Evolutionary conservation across 2,113 vertebrate species (phyloP), one percentile per base, ranked within the genome.

Genomic region (Leptodactylus fuscus): DNA sequence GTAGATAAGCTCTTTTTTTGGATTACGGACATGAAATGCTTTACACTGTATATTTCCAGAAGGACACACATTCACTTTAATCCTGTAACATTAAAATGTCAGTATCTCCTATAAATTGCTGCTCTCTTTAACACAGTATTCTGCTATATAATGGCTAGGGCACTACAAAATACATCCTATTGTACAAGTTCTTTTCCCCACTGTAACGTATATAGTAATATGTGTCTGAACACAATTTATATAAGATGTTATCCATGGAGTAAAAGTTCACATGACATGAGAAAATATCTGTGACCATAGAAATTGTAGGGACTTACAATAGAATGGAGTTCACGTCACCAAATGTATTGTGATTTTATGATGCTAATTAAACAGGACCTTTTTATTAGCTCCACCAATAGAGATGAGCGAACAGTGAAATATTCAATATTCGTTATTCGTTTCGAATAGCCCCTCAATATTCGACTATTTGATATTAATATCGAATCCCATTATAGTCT

Each of bases 1-100:
- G n/a, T 24, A 7, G 62, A 80, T 85, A 55, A 80, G 62, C 74
- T 85, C 51, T 48, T 80, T 41, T 85, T 70, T 58, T 0, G 34
- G 53, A 73, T 85, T 79, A 85, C 70, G 70, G 46, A 22, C 36
- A 79, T 79, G 32, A 85, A 85, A 58, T 44, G 34, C 34, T 38
- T 71, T 29, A 67, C 48, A 69, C 46, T 48, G 18, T 79, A 51
- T 70, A 55, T 70, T 58, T 80, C 41, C 34, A 71, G 76, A 80
- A 60, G 49, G 51, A 71, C 48, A 36, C 13, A 70, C 34, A 85
- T 80, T 85, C 41, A 24, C 10, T 71, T n/a, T 80, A 78, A 82
- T 82, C 48, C 48, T 55, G 24, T 22, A 74, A 60, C 81, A 75
- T 60, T 83, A 83, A 55, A 83, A 83, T 83, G n/a, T 74, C 81